Conservation (phyloP, 2,888 invertebrate genomes). For the Drosophila limbata region DNA sequence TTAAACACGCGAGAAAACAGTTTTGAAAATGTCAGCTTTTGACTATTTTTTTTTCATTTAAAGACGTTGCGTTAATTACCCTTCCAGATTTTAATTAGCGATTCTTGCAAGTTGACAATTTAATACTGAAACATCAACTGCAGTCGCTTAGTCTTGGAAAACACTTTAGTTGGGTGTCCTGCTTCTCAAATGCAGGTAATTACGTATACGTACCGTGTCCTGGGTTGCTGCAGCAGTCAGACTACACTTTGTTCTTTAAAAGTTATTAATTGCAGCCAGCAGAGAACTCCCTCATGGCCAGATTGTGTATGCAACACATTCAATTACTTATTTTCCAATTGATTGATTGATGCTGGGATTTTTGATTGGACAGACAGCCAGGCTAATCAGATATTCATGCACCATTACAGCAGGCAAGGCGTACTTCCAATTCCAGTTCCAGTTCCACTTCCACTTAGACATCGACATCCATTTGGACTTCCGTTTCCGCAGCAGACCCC, state of each 20-base stretch:
- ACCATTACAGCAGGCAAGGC: conserved; percentile 57
- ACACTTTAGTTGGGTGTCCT: neutral
- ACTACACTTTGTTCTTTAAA: neutral
- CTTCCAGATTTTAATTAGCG: neutral
- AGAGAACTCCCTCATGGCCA: neutral
- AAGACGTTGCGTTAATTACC: no score
- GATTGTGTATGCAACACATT: conserved; percentile 38
- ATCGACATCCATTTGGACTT: conserved; percentile 28
- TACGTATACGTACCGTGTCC: conserved; percentile 9
- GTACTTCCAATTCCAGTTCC: conserved; percentile 23
- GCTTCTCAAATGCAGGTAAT: neutral
- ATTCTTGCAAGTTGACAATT: neutral
- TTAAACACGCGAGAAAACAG: no score
- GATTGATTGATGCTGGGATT: conserved; percentile 81
- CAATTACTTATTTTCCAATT: conserved; percentile 75
- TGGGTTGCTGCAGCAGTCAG: neutral
- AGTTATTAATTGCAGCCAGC: neutral
- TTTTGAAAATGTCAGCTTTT: no score
- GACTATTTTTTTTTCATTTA: no score
- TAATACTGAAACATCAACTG: neutral
- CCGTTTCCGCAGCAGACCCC: conserved; percentile 40
- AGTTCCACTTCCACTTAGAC: conserved; percentile 1
- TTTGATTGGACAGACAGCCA: conserved; percentile 57
- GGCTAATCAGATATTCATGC: conserved; percentile 77
- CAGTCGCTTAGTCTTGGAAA: neutral